A percentile compares a stretch with the other conserved stretches of the same genome.
phyloP scores from a whole-genome alignment of 2,113 vertebrate genomes.

The Anhinga anhinga region DNA sequence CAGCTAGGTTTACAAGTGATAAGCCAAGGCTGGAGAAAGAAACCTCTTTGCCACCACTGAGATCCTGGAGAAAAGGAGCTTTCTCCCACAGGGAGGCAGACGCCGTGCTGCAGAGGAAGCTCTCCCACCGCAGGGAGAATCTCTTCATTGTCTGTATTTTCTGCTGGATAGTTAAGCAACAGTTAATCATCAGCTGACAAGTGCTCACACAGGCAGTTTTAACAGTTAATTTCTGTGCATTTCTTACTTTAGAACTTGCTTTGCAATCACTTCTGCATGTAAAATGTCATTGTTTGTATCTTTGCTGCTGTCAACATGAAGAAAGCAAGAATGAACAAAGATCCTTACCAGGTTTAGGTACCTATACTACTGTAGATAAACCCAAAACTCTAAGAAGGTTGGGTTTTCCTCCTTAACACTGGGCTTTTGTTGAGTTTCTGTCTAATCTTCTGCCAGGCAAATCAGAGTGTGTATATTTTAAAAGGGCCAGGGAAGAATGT shows the following conservation, averaged over 20 bases:
- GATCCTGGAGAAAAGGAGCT: not conserved
- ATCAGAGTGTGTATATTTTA: not conserved
- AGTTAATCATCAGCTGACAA: not conserved
- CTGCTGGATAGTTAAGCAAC: not conserved
- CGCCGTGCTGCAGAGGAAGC: not conserved
- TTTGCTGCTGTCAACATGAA: not conserved
- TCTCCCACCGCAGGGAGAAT: rapidly evolving
- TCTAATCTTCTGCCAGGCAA: not conserved
- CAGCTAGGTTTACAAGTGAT: not conserved
- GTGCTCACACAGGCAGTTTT: not conserved
- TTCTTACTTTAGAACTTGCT: not conserved
- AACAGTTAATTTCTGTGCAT: not conserved
- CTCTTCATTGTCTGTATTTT: not conserved
- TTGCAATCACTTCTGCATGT: not conserved
- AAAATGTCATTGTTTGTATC: not conserved
- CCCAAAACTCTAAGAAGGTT: not conserved
- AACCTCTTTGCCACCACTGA: not conserved
- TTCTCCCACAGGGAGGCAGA: not conserved
- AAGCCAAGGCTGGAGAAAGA: not conserved
- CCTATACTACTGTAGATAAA: not conserved
- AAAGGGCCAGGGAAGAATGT: not conserved
- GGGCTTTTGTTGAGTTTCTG: not conserved
- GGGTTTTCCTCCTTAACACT: not conserved
- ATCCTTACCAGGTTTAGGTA: not conserved
- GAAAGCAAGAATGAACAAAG: not conserved